phyloP scores from a whole-genome alignment of 2,888 invertebrate species.

The Deilephila elpenor region DNA sequence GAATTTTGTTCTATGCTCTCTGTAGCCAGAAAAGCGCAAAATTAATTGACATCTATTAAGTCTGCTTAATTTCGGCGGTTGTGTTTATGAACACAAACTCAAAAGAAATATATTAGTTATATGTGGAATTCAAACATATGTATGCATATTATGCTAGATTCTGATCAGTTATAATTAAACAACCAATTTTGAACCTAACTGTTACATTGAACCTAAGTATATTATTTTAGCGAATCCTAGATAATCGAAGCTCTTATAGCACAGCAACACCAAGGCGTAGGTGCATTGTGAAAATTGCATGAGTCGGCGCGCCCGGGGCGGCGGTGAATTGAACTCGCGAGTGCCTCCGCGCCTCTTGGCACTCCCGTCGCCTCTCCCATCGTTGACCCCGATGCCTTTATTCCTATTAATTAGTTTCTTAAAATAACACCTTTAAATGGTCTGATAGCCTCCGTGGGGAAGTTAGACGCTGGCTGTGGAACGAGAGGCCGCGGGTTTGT shows the following conservation, averaged over 20 bases:
- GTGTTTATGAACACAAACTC: no score
- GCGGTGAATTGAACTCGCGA: constrained; percentile 15
- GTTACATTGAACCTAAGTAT: no score
- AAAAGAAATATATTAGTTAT: no score
- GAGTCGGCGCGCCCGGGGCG: constrained; percentile 9
- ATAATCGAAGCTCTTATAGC: neutral
- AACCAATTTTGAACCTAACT: neutral
- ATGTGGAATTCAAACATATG: no score
- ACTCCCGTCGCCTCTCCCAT: neutral
- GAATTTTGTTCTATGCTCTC: no score
- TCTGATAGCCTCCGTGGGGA: no score
- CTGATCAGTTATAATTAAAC: neutral
- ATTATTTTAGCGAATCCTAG: neutral
- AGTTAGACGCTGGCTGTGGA: no score
- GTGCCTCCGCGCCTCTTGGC: constrained; percentile 23
- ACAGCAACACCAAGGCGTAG: neutral
- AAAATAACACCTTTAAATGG: neutral
- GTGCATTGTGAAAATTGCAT: constrained; percentile 24
- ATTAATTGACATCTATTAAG: no score
- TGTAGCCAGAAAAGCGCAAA: no score
- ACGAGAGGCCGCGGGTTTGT: no score
- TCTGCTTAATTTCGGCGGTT: no score
- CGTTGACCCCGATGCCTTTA: neutral
- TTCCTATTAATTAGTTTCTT: neutral
- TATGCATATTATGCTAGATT: no score